Evolutionary conservation across 1,140 invertebrate genomes (phyloP), one percentile per base, ranked within the genome.

Genomic region (Branchinecta lindahli): DNA sequence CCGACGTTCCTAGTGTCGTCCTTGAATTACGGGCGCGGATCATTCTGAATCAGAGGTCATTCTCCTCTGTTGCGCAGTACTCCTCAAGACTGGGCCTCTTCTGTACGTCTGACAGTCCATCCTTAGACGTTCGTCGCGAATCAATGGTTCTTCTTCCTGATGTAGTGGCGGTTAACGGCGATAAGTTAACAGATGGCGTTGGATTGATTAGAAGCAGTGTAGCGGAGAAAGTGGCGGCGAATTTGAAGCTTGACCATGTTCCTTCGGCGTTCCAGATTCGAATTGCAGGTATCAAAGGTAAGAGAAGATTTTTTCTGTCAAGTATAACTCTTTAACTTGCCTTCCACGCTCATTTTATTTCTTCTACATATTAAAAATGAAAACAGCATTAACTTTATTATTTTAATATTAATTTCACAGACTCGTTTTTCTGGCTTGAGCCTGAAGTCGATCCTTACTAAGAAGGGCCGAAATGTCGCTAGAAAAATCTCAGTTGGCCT

Each of bases 271-370:
- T 67, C 20, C 66, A 67, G 20, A 67, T 67, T 44, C 21, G 66
- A 44, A 67, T 67, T 44, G 66, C 10, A 15, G 66, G 66, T 10
- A 67, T 67, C 66, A 67, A 67, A 67, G 66, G 66, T 67, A 67
- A n/a, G 33, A 33, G 33, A 33, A 33, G 33, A 33, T 33, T 33
- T 33, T 33, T 33, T 33, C 33, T 33, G 33, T 33, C 33, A 33
- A 33, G 33, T 33, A 5, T 33, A 33, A 33, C 33, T 33, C 33
- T 33, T 5, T 33, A 33, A 33, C 33, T 33, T 33, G 33, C 2
- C 33, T 33, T 33, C 33, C 33, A 33, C 33, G 33, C 33, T 33
- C n/a, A n/a, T n/a, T n/a, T n/a, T n/a, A n/a, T n/a, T 33, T 33
- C 33, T 33, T 33, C 33, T 5, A 33, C 33, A 33, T 33, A 33